Evolutionary conservation across 1,140 invertebrate species (phyloP).

Genomic region (Ephestia elutella): DNA sequence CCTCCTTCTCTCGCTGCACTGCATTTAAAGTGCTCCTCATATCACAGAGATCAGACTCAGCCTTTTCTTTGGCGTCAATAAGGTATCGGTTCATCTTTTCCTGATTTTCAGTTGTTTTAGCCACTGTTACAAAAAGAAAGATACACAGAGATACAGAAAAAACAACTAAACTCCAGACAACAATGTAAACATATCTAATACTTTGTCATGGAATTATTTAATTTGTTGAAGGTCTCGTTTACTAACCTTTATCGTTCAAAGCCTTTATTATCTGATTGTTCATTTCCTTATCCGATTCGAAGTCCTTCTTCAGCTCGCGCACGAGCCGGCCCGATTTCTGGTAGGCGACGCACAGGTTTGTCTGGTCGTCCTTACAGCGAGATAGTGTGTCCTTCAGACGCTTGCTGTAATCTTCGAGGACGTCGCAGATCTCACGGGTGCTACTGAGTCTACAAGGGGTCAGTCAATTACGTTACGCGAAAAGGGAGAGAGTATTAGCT

Average conservation of each 20-base stretch:
- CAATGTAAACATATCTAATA: background rate
- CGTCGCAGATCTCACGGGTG: constrained; percentile 49
- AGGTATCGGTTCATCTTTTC: constrained; percentile 31
- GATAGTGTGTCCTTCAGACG: constrained; percentile 38
- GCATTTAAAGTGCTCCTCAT: constrained; percentile 14
- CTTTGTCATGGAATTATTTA: too few species aligned
- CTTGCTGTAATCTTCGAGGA: constrained; percentile 45
- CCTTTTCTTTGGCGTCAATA: constrained; percentile 26
- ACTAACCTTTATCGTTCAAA: constrained; percentile 36
- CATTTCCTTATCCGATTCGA: constrained; percentile 21
- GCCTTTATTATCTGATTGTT: constrained; percentile 17
- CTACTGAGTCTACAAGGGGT: constrained; percentile 29
- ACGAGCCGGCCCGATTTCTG: constrained; percentile 31
- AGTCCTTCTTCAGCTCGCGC: constrained; percentile 26
- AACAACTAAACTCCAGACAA: background rate
- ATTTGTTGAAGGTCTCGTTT: too few species aligned
- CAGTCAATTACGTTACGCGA: too few species aligned
- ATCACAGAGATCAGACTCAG: constrained; percentile 24
- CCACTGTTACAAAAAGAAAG: constrained; percentile 19
- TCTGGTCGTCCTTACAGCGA: constrained; percentile 39
- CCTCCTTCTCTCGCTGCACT: constrained; percentile 16
- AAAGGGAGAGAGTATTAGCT: too few species aligned
- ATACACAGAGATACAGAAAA: background rate
- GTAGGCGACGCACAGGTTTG: constrained; percentile 35
- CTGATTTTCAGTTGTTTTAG: constrained; percentile 29